These are phyloP conservation scores for Sula dactylatra DNA, from an alignment of 2,113 vertebrate species.

Conservation along the genomic window DNA sequence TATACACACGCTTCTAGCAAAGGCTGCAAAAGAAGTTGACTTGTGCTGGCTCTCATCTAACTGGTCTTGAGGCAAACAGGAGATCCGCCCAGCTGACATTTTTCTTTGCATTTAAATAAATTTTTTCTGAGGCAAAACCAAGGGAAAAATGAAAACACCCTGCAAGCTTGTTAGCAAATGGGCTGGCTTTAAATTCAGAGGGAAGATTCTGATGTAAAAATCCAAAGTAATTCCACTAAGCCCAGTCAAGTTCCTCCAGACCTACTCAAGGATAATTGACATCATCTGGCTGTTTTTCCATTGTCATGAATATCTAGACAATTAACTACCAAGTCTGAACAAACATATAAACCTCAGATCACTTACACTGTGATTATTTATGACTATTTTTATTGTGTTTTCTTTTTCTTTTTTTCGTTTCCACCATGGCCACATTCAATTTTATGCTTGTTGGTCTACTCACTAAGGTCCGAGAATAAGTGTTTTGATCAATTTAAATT, in stretches of 20 bases:
- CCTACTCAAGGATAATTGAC: neutral
- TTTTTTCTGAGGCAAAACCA: neutral
- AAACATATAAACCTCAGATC: neutral
- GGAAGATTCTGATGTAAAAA: neutral
- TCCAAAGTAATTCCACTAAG: neutral
- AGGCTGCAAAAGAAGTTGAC: neutral
- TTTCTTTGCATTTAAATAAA: neutral
- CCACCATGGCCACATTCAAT: neutral
- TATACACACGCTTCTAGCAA: accelerated
- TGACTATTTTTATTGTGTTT: neutral
- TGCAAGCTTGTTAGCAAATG: neutral
- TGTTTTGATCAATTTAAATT: neutral
- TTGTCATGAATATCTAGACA: neutral
- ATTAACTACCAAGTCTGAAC: neutral
- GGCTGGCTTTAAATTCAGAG: neutral
- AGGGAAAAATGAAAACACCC: neutral
- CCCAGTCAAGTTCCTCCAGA: neutral
- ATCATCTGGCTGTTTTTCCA: neutral
- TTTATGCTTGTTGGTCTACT: neutral
- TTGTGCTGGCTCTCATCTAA: neutral
- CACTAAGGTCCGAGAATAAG: neutral
- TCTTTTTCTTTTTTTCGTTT: neutral
- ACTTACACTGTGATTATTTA: neutral
- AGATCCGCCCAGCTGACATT: neutral
- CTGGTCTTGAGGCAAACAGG: neutral